Conservation (phyloP, 1,140 invertebrate species). For the Rhagoletis pomonella region DNA sequence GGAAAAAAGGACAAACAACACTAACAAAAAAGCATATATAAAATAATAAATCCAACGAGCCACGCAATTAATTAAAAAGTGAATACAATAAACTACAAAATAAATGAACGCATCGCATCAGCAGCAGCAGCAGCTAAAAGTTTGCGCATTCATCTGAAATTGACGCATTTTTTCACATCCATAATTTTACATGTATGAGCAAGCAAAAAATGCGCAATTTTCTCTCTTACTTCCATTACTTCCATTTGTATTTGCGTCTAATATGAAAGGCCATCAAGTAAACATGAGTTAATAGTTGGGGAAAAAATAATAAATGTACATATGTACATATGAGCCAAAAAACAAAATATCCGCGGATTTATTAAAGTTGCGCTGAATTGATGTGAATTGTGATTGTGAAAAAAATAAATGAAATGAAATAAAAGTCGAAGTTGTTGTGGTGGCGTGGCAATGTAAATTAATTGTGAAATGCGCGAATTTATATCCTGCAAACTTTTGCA, state of each 20-base stretch:
- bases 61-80: constrained; percentile 24
- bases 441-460: background rate
- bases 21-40: background rate
- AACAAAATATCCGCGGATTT: constrained; percentile 18
- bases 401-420: constrained; percentile 10
- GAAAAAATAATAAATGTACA: background rate
- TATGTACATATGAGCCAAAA: background rate
- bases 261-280: background rate
- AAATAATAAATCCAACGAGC: background rate
- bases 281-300: background rate
- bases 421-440: background rate
- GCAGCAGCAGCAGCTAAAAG: background rate
- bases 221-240: background rate
- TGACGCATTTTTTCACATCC: background rate
- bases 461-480: constrained; percentile 20
- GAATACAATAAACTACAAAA: background rate
- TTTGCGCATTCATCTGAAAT: background rate
- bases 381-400: background rate
- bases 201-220: background rate
- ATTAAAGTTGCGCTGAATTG: constrained; percentile 22
- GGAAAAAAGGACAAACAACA: background rate
- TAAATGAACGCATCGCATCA: background rate
- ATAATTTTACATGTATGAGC: background rate
- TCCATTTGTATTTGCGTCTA: background rate
- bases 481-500: background rate